phyloP scores from a whole-genome alignment of 2,797 vertebrate genomes.

The Mallotus villosus region DNA sequence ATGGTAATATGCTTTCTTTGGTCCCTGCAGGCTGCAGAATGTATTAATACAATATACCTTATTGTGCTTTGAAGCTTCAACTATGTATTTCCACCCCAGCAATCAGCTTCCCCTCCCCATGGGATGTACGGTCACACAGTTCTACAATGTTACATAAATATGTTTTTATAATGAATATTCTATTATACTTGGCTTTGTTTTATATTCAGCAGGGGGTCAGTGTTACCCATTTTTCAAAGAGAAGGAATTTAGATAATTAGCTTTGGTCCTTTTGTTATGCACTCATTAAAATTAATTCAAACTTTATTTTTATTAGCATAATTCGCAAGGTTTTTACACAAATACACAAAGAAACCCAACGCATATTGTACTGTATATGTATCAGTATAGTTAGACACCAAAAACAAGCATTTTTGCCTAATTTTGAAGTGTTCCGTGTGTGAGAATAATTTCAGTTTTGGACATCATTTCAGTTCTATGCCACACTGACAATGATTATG shows the following conservation, averaged over 20 bases:
- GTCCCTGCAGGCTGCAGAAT: conserved; percentile 62
- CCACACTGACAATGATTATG: conserved; percentile 44
- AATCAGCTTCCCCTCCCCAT: conserved; percentile 52
- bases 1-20: conserved; percentile 37
- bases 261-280: conserved; percentile 64
- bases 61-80: conserved; percentile 70
- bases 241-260: conserved; percentile 69
- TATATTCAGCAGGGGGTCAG: conserved; percentile 62
- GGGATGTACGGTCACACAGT: conserved; percentile 60
- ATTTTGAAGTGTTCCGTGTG: conserved; percentile 42
- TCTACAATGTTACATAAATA: conserved; percentile 64
- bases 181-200: conserved; percentile 64
- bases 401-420: conserved; percentile 40
- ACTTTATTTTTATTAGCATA: conserved; percentile 66
- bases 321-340: conserved; percentile 53
- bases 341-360: conserved; percentile 55
- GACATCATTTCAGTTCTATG: conserved; percentile 42
- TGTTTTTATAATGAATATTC: conserved; percentile 71
- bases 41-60: conserved; percentile 67
- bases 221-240: conserved; percentile 66
- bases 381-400: conserved; percentile 57
- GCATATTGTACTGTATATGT: conserved; percentile 35
- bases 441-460: conserved; percentile 20
- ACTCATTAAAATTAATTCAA: conserved; percentile 70
- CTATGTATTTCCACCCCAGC: conserved; percentile 58